Evolutionary conservation across 2,888 invertebrate species (phyloP).

Genomic region (Sesia apiformis): DNA sequence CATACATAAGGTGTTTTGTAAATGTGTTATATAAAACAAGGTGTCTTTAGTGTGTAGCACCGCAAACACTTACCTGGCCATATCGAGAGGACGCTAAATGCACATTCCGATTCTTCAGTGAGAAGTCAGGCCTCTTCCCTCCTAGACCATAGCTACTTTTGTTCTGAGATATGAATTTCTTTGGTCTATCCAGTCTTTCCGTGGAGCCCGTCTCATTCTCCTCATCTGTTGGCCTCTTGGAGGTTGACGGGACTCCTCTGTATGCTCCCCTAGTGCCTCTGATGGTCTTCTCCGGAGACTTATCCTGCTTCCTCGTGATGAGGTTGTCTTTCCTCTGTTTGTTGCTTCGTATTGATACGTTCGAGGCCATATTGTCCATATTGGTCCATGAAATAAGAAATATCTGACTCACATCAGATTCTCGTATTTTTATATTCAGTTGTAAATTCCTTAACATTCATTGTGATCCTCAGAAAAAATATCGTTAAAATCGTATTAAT

Average conservation of each 20-base stretch:
- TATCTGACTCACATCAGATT: constrained; percentile 8
- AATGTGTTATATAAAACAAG: neutral
- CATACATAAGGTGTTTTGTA: too few relatives aligned
- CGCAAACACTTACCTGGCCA: constrained; percentile 55
- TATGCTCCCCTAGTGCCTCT: constrained; percentile 63
- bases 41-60: neutral
- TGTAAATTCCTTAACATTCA: constrained; percentile 12
- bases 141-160: constrained; percentile 60
- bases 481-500: constrained; percentile 12
- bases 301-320: constrained; percentile 67
- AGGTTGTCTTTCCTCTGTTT: constrained; percentile 69
- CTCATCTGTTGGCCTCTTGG: constrained; percentile 45
- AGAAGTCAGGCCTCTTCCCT: constrained; percentile 65
- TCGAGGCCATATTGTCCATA: constrained; percentile 70
- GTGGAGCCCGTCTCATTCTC: constrained; percentile 56
- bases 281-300: constrained; percentile 68
- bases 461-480: constrained; percentile 13
- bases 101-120: constrained; percentile 64
- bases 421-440: constrained; percentile 1
- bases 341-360: constrained; percentile 49
- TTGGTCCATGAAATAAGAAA: constrained; percentile 36
- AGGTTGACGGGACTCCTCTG: constrained; percentile 55
- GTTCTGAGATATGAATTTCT: constrained; percentile 65
- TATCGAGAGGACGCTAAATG: constrained; percentile 66
- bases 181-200: constrained; percentile 66